Conservation (phyloP, 2,888 invertebrate species). For the Harmothoe impar region DNA sequence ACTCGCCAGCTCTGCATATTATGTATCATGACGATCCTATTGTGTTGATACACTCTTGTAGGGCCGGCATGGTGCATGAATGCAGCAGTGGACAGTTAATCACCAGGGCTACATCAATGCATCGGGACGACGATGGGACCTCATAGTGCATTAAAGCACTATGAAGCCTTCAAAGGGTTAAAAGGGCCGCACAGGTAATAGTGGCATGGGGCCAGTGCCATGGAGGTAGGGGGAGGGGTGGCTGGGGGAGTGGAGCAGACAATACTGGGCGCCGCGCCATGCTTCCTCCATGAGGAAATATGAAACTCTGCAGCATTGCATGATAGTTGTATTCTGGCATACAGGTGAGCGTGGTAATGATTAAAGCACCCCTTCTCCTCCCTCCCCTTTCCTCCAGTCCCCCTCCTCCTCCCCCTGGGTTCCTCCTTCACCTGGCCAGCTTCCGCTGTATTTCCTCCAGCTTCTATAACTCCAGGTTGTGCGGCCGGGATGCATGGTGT, state of each 20-base stretch:
- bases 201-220: background rate
- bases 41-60: too few species aligned
- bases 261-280: background rate
- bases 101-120: too few species aligned
- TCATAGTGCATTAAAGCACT: too few species aligned
- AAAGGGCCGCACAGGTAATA: background rate
- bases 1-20: too few species aligned
- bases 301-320: constrained; percentile 16
- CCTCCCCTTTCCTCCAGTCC: background rate
- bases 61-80: too few species aligned
- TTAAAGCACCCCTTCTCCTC: background rate
- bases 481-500: background rate
- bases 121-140: too few species aligned
- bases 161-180: too few species aligned
- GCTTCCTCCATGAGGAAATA: constrained; percentile 27
- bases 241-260: background rate
- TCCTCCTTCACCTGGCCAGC: background rate
- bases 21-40: too few species aligned
- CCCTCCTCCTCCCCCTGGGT: background rate
- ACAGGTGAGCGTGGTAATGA: constrained; percentile 37
- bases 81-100: too few species aligned
- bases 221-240: background rate
- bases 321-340: background rate
- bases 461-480: background rate
- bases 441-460: background rate